phyloP scores from a whole-genome alignment of 2,113 vertebrate genomes.

The Ceyx margarethae region DNA sequence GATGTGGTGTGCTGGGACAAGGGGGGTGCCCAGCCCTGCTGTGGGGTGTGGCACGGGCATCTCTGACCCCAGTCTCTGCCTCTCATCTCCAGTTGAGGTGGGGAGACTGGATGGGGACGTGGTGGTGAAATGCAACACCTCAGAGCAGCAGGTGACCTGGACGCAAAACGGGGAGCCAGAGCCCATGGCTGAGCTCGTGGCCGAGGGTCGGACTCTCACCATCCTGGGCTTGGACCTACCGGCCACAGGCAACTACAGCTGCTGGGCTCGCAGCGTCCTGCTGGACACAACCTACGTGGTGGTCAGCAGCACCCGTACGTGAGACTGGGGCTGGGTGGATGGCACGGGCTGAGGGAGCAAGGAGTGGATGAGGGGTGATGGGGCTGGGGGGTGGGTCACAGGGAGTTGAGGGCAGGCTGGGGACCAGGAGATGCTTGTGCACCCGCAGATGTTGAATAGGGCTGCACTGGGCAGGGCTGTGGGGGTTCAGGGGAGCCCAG shows the following conservation, averaged over 20 bases:
- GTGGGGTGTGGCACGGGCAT: accelerated
- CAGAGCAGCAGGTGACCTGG: neutral
- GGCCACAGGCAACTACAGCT: slow-evolving; percentile 41
- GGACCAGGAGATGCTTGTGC: accelerated
- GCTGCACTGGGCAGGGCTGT: accelerated
- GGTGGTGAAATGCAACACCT: slow-evolving; percentile 20
- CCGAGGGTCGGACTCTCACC: neutral
- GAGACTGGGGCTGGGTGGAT: too few species aligned
- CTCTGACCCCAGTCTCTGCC: neutral
- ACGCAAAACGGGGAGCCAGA: neutral
- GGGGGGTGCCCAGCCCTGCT: accelerated
- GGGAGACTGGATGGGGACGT: neutral
- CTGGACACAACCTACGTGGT: slow-evolving; percentile 28
- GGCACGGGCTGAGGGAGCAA: neutral
- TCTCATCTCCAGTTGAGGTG: slow-evolving; percentile 3
- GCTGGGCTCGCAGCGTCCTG: neutral
- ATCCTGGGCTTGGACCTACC: slow-evolving; percentile 29
- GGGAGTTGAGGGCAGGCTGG: neutral
- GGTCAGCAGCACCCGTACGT: neutral
- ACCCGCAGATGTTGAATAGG: accelerated
- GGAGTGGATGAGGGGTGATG: accelerated
- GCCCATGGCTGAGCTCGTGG: neutral
- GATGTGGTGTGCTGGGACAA: neutral
- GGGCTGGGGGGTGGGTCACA: neutral
- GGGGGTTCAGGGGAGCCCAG: accelerated